Percentiles rank a stretch among this genome's conserved stretches.
These are phyloP conservation scores for Leptinotarsa defecta DNA, from an alignment of 1,140 invertebrate genomes.

Conservation along the genomic window DNA sequence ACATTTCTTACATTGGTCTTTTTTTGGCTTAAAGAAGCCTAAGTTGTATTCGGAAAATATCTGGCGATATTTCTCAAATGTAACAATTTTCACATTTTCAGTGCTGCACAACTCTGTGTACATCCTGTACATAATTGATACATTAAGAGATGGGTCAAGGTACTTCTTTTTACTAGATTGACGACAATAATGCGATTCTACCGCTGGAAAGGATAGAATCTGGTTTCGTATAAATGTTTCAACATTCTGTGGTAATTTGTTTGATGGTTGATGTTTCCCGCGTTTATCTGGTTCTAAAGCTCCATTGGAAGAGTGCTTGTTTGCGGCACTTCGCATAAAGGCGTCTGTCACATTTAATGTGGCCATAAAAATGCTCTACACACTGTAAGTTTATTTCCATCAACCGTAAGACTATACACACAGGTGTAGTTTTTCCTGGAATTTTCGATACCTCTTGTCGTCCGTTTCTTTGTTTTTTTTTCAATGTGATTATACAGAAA, in stretches of 20 bases:
- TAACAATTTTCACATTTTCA: constrained; percentile 32
- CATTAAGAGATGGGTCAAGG: constrained; percentile 24
- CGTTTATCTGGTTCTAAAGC: not conserved
- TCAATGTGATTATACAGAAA: not conserved
- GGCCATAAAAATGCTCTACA: constrained; percentile 9
- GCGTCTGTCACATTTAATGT: constrained; percentile 1
- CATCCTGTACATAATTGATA: constrained; percentile 36
- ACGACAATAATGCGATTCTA: constrained; percentile 22
- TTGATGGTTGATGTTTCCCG: not conserved
- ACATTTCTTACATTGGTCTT: constrained; percentile 43
- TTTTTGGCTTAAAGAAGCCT: constrained; percentile 40
- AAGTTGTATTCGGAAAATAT: constrained; percentile 40
- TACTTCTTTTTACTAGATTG: constrained; percentile 8
- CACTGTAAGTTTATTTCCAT: not conserved
- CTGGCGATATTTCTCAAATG: constrained; percentile 34
- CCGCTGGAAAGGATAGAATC: constrained; percentile 5
- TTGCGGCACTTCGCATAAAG: not conserved
- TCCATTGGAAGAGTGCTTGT: not conserved
- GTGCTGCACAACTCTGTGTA: constrained; percentile 35
- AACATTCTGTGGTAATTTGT: not conserved
- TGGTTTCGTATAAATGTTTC: not conserved
- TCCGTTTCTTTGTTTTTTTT: not conserved
- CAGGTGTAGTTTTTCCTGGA: not conserved
- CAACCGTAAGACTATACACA: not conserved
- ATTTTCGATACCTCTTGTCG: not conserved